Percentiles rank a stretch among this genome's conserved stretches.
phyloP scores from a whole-genome alignment of 2,113 vertebrate genomes.

The Mus pahari region DNA sequence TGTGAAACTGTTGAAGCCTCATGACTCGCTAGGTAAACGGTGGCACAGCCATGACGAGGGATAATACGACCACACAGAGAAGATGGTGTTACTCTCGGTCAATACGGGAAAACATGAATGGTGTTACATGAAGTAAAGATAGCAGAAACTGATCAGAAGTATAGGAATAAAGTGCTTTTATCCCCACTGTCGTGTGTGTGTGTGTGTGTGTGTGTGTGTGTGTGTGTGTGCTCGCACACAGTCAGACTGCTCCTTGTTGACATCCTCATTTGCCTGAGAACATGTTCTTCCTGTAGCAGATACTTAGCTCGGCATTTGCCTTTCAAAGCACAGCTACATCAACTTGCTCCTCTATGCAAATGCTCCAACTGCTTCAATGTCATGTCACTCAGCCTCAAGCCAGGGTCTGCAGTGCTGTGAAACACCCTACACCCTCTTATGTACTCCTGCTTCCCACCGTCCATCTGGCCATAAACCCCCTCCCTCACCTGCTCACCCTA shows the following conservation, averaged over 20 bases:
- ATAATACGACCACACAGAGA: neutral
- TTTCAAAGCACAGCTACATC: neutral
- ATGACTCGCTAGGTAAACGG: neutral
- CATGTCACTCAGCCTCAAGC: neutral
- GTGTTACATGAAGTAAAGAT: neutral
- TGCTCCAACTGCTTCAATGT: neutral
- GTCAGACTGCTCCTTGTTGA: neutral
- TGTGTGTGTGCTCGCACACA: accelerated
- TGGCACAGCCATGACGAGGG: neutral
- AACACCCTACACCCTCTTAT: accelerated
- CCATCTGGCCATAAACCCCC: neutral
- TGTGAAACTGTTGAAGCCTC: neutral
- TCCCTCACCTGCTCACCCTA: neutral
- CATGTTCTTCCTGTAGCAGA: neutral
- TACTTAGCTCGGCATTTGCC: neutral
- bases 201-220: accelerated
- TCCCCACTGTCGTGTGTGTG: neutral
- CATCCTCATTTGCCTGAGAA: too few species aligned
- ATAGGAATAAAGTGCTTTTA: neutral
- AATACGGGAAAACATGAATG: neutral
- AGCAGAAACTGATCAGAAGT: neutral
- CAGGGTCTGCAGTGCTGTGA: neutral
- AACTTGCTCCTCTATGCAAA: neutral
- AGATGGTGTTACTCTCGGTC: neutral
- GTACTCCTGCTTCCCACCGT: too few species aligned